Evolutionary conservation across 2,113 vertebrate genomes (phyloP), one percentile per base, ranked within the genome.

Genomic region (Corythoichthys haematopterus): DNA sequence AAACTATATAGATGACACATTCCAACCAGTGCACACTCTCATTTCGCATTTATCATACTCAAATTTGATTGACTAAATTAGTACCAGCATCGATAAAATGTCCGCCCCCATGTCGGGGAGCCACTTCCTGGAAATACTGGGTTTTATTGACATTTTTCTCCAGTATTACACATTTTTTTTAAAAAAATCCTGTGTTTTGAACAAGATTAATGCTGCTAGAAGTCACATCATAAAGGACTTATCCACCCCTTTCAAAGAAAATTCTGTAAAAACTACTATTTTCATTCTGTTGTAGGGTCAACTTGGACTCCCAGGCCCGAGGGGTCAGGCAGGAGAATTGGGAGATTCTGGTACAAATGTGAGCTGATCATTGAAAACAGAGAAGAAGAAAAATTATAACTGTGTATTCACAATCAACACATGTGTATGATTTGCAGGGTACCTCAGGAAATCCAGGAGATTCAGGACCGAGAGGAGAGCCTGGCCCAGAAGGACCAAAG

Each of bases 391-490:
- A 68, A n/a, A 6, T 70, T 2, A 55, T 13, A 50, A 51, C 14
- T 47, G 6, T 43, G 47, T 8, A 1, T 61, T 43, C 6, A 43
- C 40, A 2, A 12, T 20, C 12, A 60, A 60, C 53, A 71, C 59
- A 4, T 53, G 28, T 16, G 13, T 47, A 46, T 20, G 56, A 70
- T 43, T 84, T 7, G 11, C 71, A 99, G 97, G 97, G 97, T 65
- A 93, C 93, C 1, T 91, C 90, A 65, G 97, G 97, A n/a, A 95
- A 97, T 69, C 83, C 93, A 1, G 97, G 97, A 75, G 97, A 98
- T 65, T 72, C 92, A 55, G 97, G 97, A 63, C 88, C 92, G 46
- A 94, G 96, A 74, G 97, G 97, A 53, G 94, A 95, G 0, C 78
- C 93, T 0, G 97, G 97, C 64, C 69, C 36, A 12, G 20, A 70